phyloP scores from a whole-genome alignment of 2,797 vertebrate species.

The Telmatherina bonti region DNA sequence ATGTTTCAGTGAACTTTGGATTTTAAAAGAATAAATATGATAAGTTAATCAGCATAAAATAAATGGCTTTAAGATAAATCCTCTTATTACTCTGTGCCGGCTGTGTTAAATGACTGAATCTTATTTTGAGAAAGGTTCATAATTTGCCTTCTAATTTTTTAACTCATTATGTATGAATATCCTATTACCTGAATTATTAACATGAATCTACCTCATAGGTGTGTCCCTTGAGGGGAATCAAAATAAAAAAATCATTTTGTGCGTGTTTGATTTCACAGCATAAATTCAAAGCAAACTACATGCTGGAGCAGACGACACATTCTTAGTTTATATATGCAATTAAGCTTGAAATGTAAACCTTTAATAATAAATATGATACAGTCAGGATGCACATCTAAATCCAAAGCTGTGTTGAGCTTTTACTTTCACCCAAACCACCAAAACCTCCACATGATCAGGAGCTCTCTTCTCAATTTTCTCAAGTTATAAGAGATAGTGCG shows the following conservation, averaged over 20 bases:
- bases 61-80: conserved; percentile 6
- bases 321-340: conserved; percentile 11
- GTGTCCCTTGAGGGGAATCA: conserved; percentile 21
- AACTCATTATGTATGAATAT: conserved; percentile 34
- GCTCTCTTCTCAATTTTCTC: conserved; percentile 46
- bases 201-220: conserved; percentile 34
- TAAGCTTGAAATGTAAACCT: conserved; percentile 14
- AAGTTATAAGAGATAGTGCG: conserved; percentile 36
- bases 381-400: conserved; percentile 45
- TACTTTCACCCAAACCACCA: conserved; percentile 43
- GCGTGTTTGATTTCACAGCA: conserved; percentile 6
- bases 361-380: conserved; percentile 40
- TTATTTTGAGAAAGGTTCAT: conserved; percentile 31
- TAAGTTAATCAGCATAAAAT: not conserved
- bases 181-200: conserved; percentile 43
- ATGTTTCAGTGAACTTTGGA: too few species aligned
- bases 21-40: too few species aligned
- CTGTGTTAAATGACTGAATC: too few species aligned
- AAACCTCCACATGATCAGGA: conserved; percentile 38
- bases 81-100: too few species aligned
- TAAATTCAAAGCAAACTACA: conserved; percentile 30
- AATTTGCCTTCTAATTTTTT: conserved; percentile 49
- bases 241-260: conserved; percentile 15
- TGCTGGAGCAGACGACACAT: conserved; percentile 27
- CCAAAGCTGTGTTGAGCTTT: conserved; percentile 43